Evolutionary conservation across 2,888 invertebrate species (phyloP), one percentile per base, ranked within the genome.

Genomic region (Dolichopus griseipennis): DNA sequence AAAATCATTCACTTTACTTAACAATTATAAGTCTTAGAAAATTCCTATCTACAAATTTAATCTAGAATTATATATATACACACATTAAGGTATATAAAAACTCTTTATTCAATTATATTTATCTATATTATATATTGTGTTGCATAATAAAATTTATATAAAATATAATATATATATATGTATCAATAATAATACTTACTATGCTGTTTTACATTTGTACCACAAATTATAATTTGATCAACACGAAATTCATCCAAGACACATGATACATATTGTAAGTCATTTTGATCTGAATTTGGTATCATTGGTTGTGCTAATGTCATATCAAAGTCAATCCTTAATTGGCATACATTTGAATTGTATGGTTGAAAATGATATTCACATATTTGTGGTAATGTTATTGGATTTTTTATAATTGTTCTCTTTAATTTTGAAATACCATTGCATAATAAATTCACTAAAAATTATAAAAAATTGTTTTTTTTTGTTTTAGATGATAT

Each of bases 151-250:
- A n/a, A n/a, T n/a, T n/a, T n/a, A n/a, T 27, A 27, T 27, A 27
- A 27, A 27, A 27, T 27, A 27, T 27, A 27, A 27, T 27, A 4
- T 27, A 27, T n/a, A n/a, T 37, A 10, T 37, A 41, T 41, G 41
- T 64, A 64, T 27, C 12, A 9, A n/a, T 61, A 61, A 8, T 15
- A n/a, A 18, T 22, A 64, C 84, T 83, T 72, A 87, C 86, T 74
- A 73, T 89, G 88, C 70, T 88, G 88, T 15, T 85, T 85, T 63
- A 81, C 83, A 72, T 88, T 88, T 72, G 85, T 84, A 4, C 88
- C 88, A 69, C 88, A 88, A 1, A 88, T 75, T 0, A 70, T 75
- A 34, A 77, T 73, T 9, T 71, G 71, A 7, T 75, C 77, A 0
- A 78, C 76, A 64, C 75, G 72, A 27, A 81, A 75, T 52, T 73